Conservation (phyloP, 2,797 vertebrate genomes). For the Tinamus major region DNA sequence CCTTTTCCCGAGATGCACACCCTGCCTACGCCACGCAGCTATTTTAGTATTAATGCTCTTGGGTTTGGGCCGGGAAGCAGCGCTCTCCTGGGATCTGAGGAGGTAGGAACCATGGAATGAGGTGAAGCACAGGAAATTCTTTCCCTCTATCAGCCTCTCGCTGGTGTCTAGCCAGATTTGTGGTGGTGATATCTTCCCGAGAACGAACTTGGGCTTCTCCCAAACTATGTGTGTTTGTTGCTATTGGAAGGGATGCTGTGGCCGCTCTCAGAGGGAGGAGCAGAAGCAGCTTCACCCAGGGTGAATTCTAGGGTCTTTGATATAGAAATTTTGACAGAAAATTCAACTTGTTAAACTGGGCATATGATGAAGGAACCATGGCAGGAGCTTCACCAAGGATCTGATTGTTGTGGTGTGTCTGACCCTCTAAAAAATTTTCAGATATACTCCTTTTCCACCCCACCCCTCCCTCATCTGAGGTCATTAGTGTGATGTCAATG, state of each 20-base stretch:
- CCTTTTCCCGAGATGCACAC: neutral
- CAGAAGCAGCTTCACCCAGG: neutral
- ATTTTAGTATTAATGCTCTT: neutral
- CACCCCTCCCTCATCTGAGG: neutral
- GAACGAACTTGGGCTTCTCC: neutral
- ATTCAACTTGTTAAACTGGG: neutral
- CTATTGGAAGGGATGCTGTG: slow-evolving; percentile 1
- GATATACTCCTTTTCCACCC: neutral
- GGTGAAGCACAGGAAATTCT: neutral
- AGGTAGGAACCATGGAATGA: neutral
- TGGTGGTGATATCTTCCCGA: neutral
- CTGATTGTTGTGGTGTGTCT: neutral
- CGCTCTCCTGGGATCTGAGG: neutral
- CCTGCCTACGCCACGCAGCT: neutral
- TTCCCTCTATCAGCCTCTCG: neutral
- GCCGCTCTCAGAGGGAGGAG: neutral
- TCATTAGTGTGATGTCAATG: neutral
- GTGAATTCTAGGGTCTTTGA: neutral
- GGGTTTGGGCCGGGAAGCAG: neutral
- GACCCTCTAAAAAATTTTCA: neutral
- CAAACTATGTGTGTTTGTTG: neutral
- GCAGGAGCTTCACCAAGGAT: neutral
- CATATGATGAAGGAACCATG: neutral
- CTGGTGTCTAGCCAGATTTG: neutral
- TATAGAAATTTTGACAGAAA: neutral